Evolutionary conservation across 2,888 invertebrate genomes (phyloP), one percentile per base, ranked within the genome.

Genomic region (Carcina quercana): DNA sequence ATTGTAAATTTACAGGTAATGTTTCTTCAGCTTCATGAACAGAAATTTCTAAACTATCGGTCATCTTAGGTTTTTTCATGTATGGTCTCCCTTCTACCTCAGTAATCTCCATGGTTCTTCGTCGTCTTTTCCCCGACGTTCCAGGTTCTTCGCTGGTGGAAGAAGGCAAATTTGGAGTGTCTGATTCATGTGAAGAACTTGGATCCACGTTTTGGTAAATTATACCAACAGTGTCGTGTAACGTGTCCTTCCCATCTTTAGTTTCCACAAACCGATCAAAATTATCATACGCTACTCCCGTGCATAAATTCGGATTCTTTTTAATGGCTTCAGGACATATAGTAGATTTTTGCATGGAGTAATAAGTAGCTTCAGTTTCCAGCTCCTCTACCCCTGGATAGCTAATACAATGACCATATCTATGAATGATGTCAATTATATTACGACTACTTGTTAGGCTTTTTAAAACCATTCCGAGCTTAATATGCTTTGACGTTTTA

Each of bases 381-480:
- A 17, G 4, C 17, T 17, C 17, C 48, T 58, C 56, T 12, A 49
- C 26, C 12, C 25, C 33, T 11, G 38, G 31, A 34, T 55, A 59
- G 30, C 43, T 45, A 21, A 41, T 42, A 28, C 50, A 55, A 36
- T 58, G 54, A 6, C 57, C 51, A 30, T 41, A 55, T 37, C 41
- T 42, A 25, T n/a, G 7, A 12, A 35, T 13, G 13, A 35, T n/a
- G 3, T 30, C 19, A 13, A 35, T 25, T 12, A 35, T 22, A 20
- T 55, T 51, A 25, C 29, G 37, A 32, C 47, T 50, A 32, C 36
- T 49, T 6, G 32, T 34, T 15, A 49, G 30, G 32, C 47, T 49
- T 37, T 59, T 57, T 26, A 57, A 33, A 34, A 51, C 43, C 37
- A 59, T 27, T 27, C 55, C 55, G 24, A 58, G 40, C 32, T 42